phyloP scores from a whole-genome alignment of 1,140 invertebrate genomes.

The Nebria ingens region DNA sequence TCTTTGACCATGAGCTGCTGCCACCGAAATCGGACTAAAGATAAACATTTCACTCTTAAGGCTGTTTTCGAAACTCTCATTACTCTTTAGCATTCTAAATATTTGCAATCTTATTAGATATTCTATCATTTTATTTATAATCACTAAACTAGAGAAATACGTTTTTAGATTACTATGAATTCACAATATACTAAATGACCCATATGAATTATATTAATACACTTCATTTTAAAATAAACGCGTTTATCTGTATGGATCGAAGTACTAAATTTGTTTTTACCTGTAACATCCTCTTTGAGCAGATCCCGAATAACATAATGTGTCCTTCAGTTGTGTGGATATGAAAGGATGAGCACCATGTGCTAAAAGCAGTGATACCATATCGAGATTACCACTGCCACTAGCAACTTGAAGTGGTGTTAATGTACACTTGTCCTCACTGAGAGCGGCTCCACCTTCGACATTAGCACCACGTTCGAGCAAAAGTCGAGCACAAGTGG shows the following conservation, averaged over 20 bases:
- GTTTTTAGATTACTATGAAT: too few relatives aligned
- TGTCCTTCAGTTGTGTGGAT: conserved; percentile 71
- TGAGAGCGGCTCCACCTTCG: conserved; percentile 68
- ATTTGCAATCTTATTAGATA: too few relatives aligned
- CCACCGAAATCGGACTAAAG: conserved; percentile 73
- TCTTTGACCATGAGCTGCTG: conserved; percentile 74
- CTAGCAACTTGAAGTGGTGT: conserved; percentile 79
- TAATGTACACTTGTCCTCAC: conserved; percentile 74
- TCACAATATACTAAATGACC: conserved; percentile 2
- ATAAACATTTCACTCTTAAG: too few relatives aligned
- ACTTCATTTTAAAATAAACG: background rate
- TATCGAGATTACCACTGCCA: conserved; percentile 67
- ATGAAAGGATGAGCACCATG: conserved; percentile 80
- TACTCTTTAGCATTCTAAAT: too few relatives aligned
- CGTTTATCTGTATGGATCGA: background rate
- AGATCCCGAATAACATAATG: conserved; percentile 71
- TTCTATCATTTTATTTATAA: too few relatives aligned
- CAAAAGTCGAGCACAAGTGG: conserved; percentile 48
- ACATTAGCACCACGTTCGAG: conserved; percentile 72
- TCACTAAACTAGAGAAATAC: too few relatives aligned
- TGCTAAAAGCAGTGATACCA: conserved; percentile 66
- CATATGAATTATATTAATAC: background rate
- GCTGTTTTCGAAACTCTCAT: too few relatives aligned
- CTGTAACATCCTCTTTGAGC: conserved; percentile 74
- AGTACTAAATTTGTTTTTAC: too few relatives aligned